phyloP scores from a whole-genome alignment of 2,113 vertebrate genomes.

The Bos javanicus region DNA sequence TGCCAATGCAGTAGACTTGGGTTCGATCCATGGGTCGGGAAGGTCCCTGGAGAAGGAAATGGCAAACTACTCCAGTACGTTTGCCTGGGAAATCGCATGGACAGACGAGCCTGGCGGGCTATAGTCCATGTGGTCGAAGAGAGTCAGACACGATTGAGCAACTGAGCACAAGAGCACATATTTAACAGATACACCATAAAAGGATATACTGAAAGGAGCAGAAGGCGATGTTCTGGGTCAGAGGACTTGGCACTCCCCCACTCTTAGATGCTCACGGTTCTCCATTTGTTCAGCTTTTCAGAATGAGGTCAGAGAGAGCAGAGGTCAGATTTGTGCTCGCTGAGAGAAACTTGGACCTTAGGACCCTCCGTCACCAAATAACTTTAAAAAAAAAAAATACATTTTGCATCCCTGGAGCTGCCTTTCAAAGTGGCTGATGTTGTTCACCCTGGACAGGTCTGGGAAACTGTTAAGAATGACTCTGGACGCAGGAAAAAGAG shows the following conservation, averaged over 20 bases:
- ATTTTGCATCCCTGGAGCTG: neutral
- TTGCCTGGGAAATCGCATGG: neutral
- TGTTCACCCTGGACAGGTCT: neutral
- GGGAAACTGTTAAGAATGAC: neutral
- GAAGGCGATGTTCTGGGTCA: neutral
- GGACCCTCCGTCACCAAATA: neutral
- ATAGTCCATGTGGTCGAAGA: neutral
- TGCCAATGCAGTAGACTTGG: neutral
- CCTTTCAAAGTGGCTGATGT: neutral
- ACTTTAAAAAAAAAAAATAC: neutral
- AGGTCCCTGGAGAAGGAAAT: neutral
- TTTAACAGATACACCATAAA: neutral
- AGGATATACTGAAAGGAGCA: neutral
- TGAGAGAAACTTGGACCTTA: neutral
- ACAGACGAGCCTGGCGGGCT: neutral
- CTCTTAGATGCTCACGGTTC: neutral
- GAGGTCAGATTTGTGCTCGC: slow-evolving; percentile 15
- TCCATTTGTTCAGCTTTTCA: slow-evolving; percentile 40
- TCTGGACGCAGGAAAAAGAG: neutral
- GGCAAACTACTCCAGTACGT: neutral
- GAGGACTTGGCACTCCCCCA: neutral
- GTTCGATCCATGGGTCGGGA: neutral
- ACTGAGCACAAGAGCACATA: neutral
- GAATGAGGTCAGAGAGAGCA: slow-evolving; percentile 13
- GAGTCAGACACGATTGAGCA: neutral